Base-by-base conservation (phyloP, 2,113 vertebrate species). In the Dasyprocta punctata region DNA sequence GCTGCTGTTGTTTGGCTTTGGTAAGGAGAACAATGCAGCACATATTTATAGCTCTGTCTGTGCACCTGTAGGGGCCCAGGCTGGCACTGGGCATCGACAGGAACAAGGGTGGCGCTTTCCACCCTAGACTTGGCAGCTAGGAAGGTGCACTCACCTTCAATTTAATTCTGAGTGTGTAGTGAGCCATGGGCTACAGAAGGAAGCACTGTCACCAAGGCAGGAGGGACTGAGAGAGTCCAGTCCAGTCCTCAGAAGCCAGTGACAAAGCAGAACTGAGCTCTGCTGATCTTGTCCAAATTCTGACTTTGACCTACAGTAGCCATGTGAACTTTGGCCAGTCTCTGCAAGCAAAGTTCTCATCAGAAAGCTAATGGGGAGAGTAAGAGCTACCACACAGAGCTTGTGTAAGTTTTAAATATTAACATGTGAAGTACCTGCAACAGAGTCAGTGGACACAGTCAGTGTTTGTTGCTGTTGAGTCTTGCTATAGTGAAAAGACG, bases 1-100 rank as follows among this genome's bases (percentile, higher is more conserved):
- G 10, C 65, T 22, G 16, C 41, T 82, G 69, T 86, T 95, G 94
- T 96, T 96, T 91, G 92, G 65, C n/a, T 24, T 89, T 28, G 67
- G 83, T 9, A 52, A n/a, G 17, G 36, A 47, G 89, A 91, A 95
- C 93, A 96, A 97, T 71, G 87, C 54, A 22, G 84, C 24, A 4
- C 56, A 24, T 92, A 96, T 97, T 95, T 94, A 97, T 75, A 93
- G 61, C 89, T 96, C 80, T 92, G n/a, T n/a, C n/a, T n/a, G n/a
- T n/a, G n/a, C n/a, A n/a, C n/a, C n/a, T n/a, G 95, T 93, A 90
- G 86, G 91, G 71, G 71, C 69, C 54, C 56, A 87, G 77, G 69
- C 30, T 65, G 78, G 86, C 93, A 63, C 84, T 17, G 22, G 87
- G 28, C 61, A 3, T 0, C 0, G 0, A 67, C 89, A 87, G 47